These are phyloP conservation scores for Elanoides forficatus DNA, from an alignment of 2,113 vertebrate species.

Conservation along the genomic window DNA sequence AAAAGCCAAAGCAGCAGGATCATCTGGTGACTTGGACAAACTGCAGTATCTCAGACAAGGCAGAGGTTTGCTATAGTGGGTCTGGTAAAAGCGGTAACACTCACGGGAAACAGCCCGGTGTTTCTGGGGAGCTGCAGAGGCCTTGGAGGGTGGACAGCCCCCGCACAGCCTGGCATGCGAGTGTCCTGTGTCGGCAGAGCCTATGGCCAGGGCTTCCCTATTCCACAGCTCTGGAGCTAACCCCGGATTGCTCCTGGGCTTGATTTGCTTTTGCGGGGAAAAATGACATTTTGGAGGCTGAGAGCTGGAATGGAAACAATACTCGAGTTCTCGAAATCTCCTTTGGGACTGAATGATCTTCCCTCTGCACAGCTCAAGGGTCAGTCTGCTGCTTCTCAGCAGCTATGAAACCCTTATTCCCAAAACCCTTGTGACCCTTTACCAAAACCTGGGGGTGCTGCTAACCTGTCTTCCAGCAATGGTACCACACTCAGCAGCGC, in stretches of 20 bases:
- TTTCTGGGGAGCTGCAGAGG: not conserved
- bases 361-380: not conserved
- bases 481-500: not conserved
- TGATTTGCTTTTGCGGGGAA: not conserved
- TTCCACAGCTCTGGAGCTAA: not conserved
- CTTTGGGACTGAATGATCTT: not conserved
- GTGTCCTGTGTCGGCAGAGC: not conserved
- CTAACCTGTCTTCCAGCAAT: not conserved
- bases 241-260: not conserved
- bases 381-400: not conserved
- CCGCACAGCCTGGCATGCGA: fast-evolving
- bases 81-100: not conserved
- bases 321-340: not conserved
- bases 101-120: fast-evolving
- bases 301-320: not conserved
- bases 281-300: not conserved
- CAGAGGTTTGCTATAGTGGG: not conserved
- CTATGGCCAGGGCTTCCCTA: not conserved
- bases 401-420: not conserved
- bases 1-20: not conserved
- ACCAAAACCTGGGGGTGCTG: not conserved
- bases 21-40: not conserved
- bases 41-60: not conserved
- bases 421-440: not conserved
- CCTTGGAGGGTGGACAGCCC: not conserved